phyloP scores from a whole-genome alignment of 2,888 invertebrate species.

The Leistus spinibarbis region DNA sequence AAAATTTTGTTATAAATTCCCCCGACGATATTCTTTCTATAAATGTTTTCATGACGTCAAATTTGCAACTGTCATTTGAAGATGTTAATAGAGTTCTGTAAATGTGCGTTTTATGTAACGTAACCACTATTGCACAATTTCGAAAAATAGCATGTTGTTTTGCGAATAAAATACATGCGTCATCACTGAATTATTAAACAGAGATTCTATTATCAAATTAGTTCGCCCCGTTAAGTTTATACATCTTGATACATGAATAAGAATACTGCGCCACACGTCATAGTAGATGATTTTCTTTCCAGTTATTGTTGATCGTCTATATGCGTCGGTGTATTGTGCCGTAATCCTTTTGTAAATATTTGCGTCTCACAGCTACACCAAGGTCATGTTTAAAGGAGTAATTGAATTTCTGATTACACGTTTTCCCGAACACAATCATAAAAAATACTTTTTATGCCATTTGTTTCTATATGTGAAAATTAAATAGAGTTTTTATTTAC shows the following conservation, averaged over 20 bases:
- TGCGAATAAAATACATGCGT: neutral
- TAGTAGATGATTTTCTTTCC: neutral
- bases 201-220: neutral
- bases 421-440: neutral
- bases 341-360: neutral
- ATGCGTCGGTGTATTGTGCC: neutral
- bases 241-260: neutral
- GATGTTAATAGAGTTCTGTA: no score
- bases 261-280: neutral
- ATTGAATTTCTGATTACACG: constrained; percentile 7
- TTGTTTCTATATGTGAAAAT: neutral
- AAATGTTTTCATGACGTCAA: no score
- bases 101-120: no score
- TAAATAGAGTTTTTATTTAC: no score
- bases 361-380: neutral
- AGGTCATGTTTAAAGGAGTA: neutral
- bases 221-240: neutral
- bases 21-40: no score
- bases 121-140: no score
- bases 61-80: no score
- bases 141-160: neutral
- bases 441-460: neutral
- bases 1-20: no score
- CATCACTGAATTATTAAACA: neutral
- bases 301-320: neutral